Evolutionary conservation across 2,113 vertebrate genomes (phyloP).

Genomic region (Mormyrus lacerda): DNA sequence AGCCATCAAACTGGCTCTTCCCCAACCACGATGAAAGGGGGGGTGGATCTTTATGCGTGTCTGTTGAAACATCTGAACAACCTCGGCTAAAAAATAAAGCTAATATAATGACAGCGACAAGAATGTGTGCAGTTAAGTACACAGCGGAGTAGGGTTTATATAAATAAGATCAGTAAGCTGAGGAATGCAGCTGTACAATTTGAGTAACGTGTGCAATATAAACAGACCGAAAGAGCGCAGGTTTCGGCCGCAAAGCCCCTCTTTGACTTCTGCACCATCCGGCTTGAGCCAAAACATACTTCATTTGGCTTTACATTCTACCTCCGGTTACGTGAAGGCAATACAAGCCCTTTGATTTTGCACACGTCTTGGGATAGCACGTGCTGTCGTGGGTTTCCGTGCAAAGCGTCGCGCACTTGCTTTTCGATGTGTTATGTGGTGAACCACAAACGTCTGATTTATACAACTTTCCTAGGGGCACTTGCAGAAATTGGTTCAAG

Average conservation of each 20-base stretch:
- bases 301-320: not conserved
- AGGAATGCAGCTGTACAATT: not conserved
- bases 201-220: not conserved
- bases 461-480: not conserved
- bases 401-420: not conserved
- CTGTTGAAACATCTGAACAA: not conserved
- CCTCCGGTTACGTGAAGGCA: not conserved
- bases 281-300: constrained; percentile 1
- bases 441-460: not conserved
- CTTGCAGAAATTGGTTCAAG: not conserved
- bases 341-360: constrained; percentile 1
- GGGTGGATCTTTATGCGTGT: not conserved
- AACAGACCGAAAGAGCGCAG: not conserved
- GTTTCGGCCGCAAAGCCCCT: not conserved
- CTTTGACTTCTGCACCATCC: not conserved
- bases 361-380: not conserved
- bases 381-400: not conserved
- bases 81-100: not conserved
- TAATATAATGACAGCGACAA: not conserved
- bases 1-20: constrained; percentile 2
- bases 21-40: not conserved
- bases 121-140: not conserved
- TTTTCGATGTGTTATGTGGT: not conserved
- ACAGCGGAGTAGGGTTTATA: not conserved
- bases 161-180: not conserved